phyloP scores from a whole-genome alignment of 2,888 invertebrate species.

The Dryomyza anilis region DNA sequence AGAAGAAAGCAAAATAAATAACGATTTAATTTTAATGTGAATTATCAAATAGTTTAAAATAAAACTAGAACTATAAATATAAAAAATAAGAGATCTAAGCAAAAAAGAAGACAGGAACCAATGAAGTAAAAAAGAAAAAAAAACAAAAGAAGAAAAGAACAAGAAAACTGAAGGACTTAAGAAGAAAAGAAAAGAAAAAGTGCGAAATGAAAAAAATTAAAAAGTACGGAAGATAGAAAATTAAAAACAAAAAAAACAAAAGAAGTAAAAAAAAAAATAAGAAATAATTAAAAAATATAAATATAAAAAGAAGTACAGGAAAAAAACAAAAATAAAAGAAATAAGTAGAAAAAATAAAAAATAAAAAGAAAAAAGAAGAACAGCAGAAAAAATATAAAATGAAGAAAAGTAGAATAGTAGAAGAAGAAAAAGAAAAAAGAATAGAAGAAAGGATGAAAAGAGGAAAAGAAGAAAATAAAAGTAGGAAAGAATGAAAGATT shows the following conservation, averaged over 20 bases:
- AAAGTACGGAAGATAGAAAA: neutral
- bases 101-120: neutral
- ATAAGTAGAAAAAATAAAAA: neutral
- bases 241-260: neutral
- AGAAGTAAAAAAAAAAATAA: neutral
- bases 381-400: neutral
- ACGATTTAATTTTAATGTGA: no score
- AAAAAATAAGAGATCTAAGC: no score
- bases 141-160: conserved; percentile 25
- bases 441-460: neutral
- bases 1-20: no score
- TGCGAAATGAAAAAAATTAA: no score
- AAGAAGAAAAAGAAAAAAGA: neutral
- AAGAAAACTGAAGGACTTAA: neutral
- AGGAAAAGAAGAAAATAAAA: neutral
- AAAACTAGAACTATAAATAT: no score
- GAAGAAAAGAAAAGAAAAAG: neutral
- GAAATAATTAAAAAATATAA: no score
- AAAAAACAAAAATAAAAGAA: neutral
- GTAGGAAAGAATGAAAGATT: neutral
- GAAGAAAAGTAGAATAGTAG: neutral
- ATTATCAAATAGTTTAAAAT: no score
- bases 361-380: neutral
- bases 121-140: conserved; percentile 14
- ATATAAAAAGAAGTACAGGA: neutral